These are phyloP conservation scores for Cheilosia soror DNA, from an alignment of 2,888 invertebrate genomes.

Conservation along the genomic window DNA sequence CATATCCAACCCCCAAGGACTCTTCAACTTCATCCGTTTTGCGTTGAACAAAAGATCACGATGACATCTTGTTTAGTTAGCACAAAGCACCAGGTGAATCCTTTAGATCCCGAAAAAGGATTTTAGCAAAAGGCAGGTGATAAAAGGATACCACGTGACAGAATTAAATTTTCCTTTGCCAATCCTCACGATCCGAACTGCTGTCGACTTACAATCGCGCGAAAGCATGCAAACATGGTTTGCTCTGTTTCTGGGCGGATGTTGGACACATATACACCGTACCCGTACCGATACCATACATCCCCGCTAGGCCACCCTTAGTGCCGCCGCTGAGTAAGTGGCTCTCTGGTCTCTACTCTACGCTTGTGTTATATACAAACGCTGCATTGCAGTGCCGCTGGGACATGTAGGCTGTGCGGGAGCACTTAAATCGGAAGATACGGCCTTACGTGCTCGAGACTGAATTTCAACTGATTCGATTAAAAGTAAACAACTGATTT, in stretches of 20 bases:
- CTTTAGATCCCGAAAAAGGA: constrained; percentile 64
- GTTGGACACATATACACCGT: constrained; percentile 8
- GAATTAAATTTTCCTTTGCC: constrained; percentile 71
- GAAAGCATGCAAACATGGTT: neutral
- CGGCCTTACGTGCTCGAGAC: constrained; percentile 71
- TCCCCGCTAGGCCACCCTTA: neutral
- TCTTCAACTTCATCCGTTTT: constrained; percentile 4
- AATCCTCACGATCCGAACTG: constrained; percentile 65
- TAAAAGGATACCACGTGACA: constrained; percentile 74
- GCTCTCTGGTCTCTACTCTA: neutral
- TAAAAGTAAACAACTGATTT: constrained; percentile 75
- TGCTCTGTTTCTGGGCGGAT: neutral
- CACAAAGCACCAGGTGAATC: constrained; percentile 64
- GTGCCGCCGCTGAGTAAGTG: neutral
- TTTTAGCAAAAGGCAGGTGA: constrained; percentile 67
- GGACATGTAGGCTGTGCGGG: constrained; percentile 23
- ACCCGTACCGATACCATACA: neutral
- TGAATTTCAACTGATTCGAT: constrained; percentile 73
- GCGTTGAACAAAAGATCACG: constrained; percentile 64
- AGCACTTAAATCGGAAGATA: constrained; percentile 55
- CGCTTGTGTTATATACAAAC: constrained; percentile 20
- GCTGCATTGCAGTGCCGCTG: constrained; percentile 45
- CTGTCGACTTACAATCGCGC: constrained; percentile 25
- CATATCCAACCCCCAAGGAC: constrained; percentile 6
- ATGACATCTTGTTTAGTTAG: constrained; percentile 70